Evolutionary conservation across 2,113 vertebrate species (phyloP).

Genomic region (Larimichthys crocea): DNA sequence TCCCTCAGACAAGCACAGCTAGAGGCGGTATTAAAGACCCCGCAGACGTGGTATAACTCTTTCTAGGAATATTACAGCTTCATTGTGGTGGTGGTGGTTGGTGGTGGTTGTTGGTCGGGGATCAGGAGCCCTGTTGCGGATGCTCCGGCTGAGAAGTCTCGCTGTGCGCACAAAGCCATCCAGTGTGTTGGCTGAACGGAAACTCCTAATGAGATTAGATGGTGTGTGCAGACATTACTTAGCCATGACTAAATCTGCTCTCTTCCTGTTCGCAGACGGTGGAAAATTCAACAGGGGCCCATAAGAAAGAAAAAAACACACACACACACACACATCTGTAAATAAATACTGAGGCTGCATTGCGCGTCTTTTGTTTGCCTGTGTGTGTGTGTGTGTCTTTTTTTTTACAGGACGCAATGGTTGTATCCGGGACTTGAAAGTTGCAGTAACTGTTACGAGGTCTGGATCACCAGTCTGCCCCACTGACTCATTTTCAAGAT

Average conservation of each 20-base stretch:
- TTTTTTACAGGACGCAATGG: neutral
- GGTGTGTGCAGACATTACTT: conserved; percentile 97
- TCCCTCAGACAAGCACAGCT: neutral
- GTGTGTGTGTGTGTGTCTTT: no score
- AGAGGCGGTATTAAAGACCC: neutral
- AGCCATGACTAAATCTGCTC: conserved; percentile 94
- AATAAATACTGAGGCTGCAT: neutral
- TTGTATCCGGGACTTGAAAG: conserved; percentile 43
- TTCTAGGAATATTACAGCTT: conserved; percentile 43
- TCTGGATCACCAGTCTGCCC: conserved; percentile 71
- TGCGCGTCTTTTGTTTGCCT: neutral
- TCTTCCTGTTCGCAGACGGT: conserved; percentile 92
- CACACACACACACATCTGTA: no score
- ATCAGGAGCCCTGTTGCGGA: conserved; percentile 51
- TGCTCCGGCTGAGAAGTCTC: conserved; percentile 62
- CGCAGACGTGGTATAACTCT: conserved; percentile 21
- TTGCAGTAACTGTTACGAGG: conserved; percentile 31
- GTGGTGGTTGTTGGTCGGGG: conserved; percentile 18
- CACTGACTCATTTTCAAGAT: conserved; percentile 96
- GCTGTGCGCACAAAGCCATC: conserved; percentile 89
- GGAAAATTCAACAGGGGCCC: conserved; percentile 90
- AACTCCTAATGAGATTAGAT: conserved; percentile 99
- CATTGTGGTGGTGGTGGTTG: conserved; percentile 24
- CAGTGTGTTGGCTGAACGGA: conserved; percentile 94
- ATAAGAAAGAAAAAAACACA: conserved; percentile 25